phyloP scores from a whole-genome alignment of 2,113 vertebrate genomes.

The Prochilodus magdalenae region DNA sequence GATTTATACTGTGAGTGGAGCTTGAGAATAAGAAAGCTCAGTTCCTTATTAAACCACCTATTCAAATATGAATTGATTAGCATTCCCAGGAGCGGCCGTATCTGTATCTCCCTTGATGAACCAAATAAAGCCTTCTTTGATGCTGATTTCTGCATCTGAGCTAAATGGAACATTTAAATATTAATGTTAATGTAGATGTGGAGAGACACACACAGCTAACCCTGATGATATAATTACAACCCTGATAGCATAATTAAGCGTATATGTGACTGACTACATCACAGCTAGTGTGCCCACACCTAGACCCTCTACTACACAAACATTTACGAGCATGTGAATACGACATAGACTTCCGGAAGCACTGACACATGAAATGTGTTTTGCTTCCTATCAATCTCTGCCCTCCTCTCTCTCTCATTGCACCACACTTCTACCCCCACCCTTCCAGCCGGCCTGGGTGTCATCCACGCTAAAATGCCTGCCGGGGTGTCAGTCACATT shows the following conservation, averaged over 20 bases:
- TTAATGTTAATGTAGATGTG: too few species aligned
- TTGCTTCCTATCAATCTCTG: neutral
- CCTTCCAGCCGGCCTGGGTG: constrained; percentile 23
- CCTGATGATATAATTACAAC: neutral
- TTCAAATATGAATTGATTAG: neutral
- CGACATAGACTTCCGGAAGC: constrained; percentile 8
- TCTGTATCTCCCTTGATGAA: neutral
- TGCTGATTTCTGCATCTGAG: neutral
- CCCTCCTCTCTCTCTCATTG: constrained; percentile 15
- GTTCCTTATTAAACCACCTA: too few species aligned
- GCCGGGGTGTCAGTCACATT: constrained; percentile 45
- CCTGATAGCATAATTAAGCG: constrained; percentile 4
- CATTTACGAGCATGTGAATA: neutral
- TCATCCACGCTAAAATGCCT: constrained; percentile 33
- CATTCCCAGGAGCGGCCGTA: too few species aligned
- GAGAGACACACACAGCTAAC: neutral
- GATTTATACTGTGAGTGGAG: too few species aligned
- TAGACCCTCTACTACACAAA: neutral
- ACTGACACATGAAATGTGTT: neutral
- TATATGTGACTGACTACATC: neutral
- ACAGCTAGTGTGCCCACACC: neutral
- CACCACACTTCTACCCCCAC: too few species aligned
- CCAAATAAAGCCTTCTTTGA: neutral
- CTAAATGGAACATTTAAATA: neutral
- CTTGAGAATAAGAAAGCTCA: too few species aligned